These are phyloP conservation scores for Tiliqua scincoides DNA, from an alignment of 2,113 vertebrate species.

Conservation along the genomic window DNA sequence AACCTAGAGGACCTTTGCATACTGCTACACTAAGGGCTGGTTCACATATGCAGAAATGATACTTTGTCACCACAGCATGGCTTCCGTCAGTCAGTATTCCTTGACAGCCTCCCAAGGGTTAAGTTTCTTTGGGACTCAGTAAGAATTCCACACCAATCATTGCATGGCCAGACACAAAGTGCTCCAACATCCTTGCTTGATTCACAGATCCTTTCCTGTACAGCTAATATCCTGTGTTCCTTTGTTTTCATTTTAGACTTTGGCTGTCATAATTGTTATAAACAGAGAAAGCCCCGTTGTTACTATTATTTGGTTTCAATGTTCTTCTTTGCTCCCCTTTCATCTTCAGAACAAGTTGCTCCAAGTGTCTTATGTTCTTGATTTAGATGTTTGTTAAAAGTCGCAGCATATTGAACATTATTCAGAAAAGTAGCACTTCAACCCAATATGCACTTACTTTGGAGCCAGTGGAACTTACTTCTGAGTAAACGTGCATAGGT, in stretches of 20 bases:
- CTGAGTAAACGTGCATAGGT: too few relatives aligned
- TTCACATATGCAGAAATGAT: not conserved
- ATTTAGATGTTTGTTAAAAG: not conserved
- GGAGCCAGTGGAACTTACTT: too few relatives aligned
- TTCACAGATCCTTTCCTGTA: not conserved
- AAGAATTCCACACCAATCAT: not conserved
- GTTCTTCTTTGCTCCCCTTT: not conserved
- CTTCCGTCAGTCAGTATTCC: too few relatives aligned
- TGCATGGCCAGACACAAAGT: accelerated
- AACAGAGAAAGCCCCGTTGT: conserved; percentile 6
- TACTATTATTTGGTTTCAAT: not conserved
- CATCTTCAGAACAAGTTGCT: not conserved
- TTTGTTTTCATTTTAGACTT: conserved; percentile 11
- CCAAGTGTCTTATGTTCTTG: not conserved
- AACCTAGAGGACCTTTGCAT: not conserved
- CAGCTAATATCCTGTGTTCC: conserved; percentile 1
- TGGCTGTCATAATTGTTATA: not conserved
- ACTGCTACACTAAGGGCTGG: not conserved
- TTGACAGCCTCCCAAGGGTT: not conserved
- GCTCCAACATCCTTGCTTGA: accelerated
- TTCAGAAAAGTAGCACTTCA: not conserved
- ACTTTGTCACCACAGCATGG: not conserved
- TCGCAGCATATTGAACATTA: accelerated
- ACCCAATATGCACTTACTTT: too few relatives aligned
- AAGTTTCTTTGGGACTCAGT: not conserved